These are phyloP conservation scores for Sycophila sp. DNA, from an alignment of 1,140 invertebrate genomes.

Conservation along the genomic window DNA sequence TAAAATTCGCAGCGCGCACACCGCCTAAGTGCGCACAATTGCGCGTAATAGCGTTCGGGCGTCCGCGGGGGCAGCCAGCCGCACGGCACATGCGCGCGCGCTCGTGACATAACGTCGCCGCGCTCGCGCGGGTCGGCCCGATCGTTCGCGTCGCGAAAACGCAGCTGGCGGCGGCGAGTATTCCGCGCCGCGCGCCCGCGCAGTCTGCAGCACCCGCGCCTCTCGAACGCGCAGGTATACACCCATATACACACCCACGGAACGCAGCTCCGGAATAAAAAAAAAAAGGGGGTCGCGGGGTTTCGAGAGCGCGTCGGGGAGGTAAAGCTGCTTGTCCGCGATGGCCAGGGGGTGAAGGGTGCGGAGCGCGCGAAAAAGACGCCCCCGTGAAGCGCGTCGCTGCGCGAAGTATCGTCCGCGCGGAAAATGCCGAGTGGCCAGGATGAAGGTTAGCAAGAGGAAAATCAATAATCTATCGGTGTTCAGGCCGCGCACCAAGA, in stretches of 20 bases:
- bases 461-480: conserved; percentile 68
- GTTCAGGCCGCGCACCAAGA: conserved; percentile 75
- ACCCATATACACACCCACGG: background rate
- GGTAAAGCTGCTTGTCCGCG: background rate
- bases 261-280: too few relatives aligned
- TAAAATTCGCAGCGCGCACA: too few relatives aligned
- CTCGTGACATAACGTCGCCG: background rate
- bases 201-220: too few relatives aligned
- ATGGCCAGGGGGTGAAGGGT: background rate
- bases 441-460: conserved; percentile 20
- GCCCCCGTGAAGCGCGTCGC: background rate
- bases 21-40: background rate
- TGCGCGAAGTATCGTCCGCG: too few relatives aligned
- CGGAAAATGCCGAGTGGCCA: too few relatives aligned
- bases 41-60: too few relatives aligned
- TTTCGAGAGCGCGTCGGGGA: background rate
- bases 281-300: too few relatives aligned
- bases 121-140: too few relatives aligned
- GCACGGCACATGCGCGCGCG: background rate
- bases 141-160: too few relatives aligned
- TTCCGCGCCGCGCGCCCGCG: background rate
- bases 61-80: too few relatives aligned
- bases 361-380: background rate
- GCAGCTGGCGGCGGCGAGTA: background rate
- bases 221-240: background rate